Base-by-base conservation (phyloP, 2,113 vertebrate species). In the Lagopus muta region DNA sequence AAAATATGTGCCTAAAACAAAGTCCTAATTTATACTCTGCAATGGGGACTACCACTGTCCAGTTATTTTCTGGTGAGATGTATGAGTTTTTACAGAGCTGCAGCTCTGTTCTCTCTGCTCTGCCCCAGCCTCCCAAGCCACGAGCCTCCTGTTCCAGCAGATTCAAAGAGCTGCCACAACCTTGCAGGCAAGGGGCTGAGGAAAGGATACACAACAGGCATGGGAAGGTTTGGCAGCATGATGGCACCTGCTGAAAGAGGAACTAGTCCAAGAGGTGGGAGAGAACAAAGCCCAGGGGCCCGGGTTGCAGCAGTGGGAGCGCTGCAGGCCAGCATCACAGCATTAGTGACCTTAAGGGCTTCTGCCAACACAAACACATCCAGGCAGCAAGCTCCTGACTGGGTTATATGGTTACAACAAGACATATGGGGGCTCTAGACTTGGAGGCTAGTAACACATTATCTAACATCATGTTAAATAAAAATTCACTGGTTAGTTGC, bases 111-210 rank as follows among this genome's bases (percentile, higher is more conserved):
- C 69, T 40, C 19, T 28, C 60, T 73, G 47, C 57, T 69, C 13
- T 32, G 30, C 20, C 17, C 8, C 9, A 11, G 80, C 10, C 45
- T 16, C 61, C 0, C 0, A 34, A 42, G 61, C 30, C 0, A 2
- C 0, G 0, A 78, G n/a, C 43, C n/a, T 15, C 42, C 10, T 34
- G 47, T 16, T 64, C 20, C 14, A 11, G 20, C 32, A 58, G 11
- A 16, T 17, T 2, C 6, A 30, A 60, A 48, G 67, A 90, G 30
- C 11, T 6, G 11, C 62, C 27, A 65, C 18, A 3, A 27, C 45
- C 25, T 27, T 19, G 16, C 11, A 10, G 19, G 60, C 0, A 2
- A 34, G 54, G n/a, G 14, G 14, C 30, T 24, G 32, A 89, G 47
- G 67, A 81, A 21, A 67, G 43, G 27, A 79, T 22, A 0, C 66